phyloP scores from a whole-genome alignment of 2,113 vertebrate species.

The Tretioscincus oriximinensis region DNA sequence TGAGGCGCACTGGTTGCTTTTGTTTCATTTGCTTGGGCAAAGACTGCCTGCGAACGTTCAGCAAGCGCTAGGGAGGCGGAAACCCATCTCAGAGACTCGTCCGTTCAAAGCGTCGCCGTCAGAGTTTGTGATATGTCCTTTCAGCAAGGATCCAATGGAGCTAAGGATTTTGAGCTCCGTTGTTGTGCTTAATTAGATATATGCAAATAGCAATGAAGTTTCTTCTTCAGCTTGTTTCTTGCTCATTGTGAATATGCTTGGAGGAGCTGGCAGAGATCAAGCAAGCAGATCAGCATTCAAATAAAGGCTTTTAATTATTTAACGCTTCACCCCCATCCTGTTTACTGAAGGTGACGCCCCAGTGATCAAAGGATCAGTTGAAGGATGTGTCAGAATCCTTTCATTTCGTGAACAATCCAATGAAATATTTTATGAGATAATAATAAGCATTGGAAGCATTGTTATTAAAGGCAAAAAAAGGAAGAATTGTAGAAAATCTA shows the following conservation, averaged over 20 bases:
- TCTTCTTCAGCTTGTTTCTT: background rate
- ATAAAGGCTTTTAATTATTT: conserved; percentile 66
- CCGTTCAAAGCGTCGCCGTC: background rate
- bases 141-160: background rate
- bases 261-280: conserved; percentile 59
- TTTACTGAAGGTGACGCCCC: conserved; percentile 33
- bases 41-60: background rate
- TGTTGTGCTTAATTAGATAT: conserved; percentile 23
- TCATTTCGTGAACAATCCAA: conserved; percentile 65
- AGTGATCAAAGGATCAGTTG: conserved; percentile 56
- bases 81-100: background rate
- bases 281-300: conserved; percentile 43
- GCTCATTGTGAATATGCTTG: conserved; percentile 35
- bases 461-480: conserved; percentile 60
- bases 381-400: conserved; percentile 44
- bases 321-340: conserved; percentile 52
- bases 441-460: conserved; percentile 65
- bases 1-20: background rate
- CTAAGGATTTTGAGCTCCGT: background rate
- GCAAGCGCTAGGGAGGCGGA: background rate
- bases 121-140: background rate
- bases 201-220: conserved; percentile 27
- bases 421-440: conserved; percentile 54
- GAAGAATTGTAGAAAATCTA: conserved; percentile 44
- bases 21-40: background rate